Evolutionary conservation across 2,797 vertebrate genomes (phyloP), one percentile per base, ranked within the genome.

Genomic region (Bradypodion ventrale): DNA sequence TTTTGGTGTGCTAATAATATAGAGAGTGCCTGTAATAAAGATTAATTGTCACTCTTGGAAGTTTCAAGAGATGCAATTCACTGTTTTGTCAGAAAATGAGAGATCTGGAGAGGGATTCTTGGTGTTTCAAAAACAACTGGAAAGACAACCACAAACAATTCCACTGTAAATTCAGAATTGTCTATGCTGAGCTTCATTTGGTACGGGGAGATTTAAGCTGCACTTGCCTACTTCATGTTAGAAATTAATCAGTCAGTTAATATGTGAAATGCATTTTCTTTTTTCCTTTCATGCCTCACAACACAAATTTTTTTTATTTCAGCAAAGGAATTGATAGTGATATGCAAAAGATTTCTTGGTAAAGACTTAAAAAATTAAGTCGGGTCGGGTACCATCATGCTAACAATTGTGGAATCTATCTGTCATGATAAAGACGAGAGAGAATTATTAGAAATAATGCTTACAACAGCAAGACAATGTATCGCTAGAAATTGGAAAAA

Each of bases 301-400:
- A 63, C 23, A 52, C 25, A 69, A 56, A n/a, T n/a, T n/a, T n/a
- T 27, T 4, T 2, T n/a, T 21, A 37, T 21, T 68, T 65, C 7
- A 27, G 8, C 40, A 59, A 75, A 83, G 56, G 65, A 69, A n/a
- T 4, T 10, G 10, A 12, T 77, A 12, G 37, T 27, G 8, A 52
- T 7, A 23, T 27, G 16, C 23, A 52, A 69, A 80, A 32, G 27
- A 0, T 0, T 0, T 56, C 15, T 56, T 56, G 15, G 49, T 3
- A 66, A 56, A 16, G 46, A 77, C 83, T 72, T 19, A 7, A 32
- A n/a, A n/a, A n/a, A n/a, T n/a, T n/a, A n/a, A n/a, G n/a, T n/a
- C n/a, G n/a, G n/a, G n/a, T n/a, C n/a, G n/a, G n/a, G n/a, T n/a
- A n/a, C n/a, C n/a, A n/a, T n/a, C n/a, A n/a, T n/a, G n/a, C n/a